Base-by-base conservation (phyloP, 2,888 invertebrate species). In the Andrena camellia region DNA sequence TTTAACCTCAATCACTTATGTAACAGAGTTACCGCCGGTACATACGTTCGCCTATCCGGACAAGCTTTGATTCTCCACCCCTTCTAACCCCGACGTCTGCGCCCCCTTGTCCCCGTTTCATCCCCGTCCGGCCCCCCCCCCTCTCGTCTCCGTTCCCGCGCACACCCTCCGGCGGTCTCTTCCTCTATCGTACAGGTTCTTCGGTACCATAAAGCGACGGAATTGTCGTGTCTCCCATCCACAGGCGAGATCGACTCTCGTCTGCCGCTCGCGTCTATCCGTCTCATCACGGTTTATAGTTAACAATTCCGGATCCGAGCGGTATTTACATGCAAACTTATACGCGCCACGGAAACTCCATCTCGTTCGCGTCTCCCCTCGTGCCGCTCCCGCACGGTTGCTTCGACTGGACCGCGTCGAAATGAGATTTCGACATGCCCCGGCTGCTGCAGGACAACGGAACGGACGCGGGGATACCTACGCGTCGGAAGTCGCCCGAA, bases 1-100 rank as follows among this genome's bases (percentile, higher is more conserved):
- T 78, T 87, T 83, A 81, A 83, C 74, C 81, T 81, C 81, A 66
- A 83, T 88, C 87, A 79, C 80, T 86, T 80, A 77, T 76, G 78
- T 88, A 82, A 86, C 79, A 31, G 64, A 76, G 84, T 88, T 86
- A 80, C 83, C 68, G 63, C 50, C 26, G 20, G 68, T 73, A 73
- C 70, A 66, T 69, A 74, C 71, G 60, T 64, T 77, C 72, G 26
- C 29, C 57, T 50, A 50, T 77, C 64, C 70, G 60, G 62, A 52
- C 74, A 60, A 78, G 69, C 64, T 80, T 76, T 70, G 72, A 75
- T 77, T 79, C 54, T 60, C 62, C 66, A 13, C 23, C 59, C 35
- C 31, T 20, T 17, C 33, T 10, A 13, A 26, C n/a, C 26, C 13
- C 13, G 50, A 23, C 66, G 29, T 50, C 59, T 48, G 29, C 23